Base-by-base conservation (phyloP, 2,888 invertebrate genomes). In the Sinhomidia bicolor region DNA sequence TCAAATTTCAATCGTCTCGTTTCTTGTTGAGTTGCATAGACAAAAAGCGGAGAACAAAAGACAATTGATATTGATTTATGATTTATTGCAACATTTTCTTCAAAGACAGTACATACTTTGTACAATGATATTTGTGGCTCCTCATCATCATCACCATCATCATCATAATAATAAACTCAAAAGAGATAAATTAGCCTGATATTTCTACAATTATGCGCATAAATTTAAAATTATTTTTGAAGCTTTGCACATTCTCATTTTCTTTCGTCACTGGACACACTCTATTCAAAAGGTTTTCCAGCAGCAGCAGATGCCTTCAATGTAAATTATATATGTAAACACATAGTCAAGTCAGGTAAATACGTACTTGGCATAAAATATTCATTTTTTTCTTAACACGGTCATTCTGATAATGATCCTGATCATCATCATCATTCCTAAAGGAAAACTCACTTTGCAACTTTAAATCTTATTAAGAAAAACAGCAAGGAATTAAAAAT, bases 121-220 rank as follows among this genome's bases (percentile, higher is more conserved):
- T 10, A 65, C 32, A 65, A 47, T 7, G 10, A n/a, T 54, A n/a
- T 54, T 54, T n/a, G 17, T 54, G 54, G 54, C 54, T 54, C 14
- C 47, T 47, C 2, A 10, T n/a, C n/a, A n/a, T n/a, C n/a, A n/a
- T n/a, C 10, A 44, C 5, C 10, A 44, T 3, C 51, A 51, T 51
- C 54, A 57, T 65, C 12, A 26, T 41, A 14, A 41, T 74, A 76
- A 76, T 76, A 51, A 76, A 20, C 51, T n/a, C 9, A 9, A 1
- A 26, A 17, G 47, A 54, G 78, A 78, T 78, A 78, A 78, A 78
- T 54, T 57, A 78, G 78, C 20, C 10, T 14, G 74, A 78, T 78
- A 78, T 20, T 17, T 32, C 57, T 54, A 57, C 32, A 26, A 7
- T 23, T 47, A 47, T 74, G 47, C 23, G 74, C 74, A 74, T 74